phyloP scores from a whole-genome alignment of 2,113 vertebrate species.

The Pteropus alecto region DNA sequence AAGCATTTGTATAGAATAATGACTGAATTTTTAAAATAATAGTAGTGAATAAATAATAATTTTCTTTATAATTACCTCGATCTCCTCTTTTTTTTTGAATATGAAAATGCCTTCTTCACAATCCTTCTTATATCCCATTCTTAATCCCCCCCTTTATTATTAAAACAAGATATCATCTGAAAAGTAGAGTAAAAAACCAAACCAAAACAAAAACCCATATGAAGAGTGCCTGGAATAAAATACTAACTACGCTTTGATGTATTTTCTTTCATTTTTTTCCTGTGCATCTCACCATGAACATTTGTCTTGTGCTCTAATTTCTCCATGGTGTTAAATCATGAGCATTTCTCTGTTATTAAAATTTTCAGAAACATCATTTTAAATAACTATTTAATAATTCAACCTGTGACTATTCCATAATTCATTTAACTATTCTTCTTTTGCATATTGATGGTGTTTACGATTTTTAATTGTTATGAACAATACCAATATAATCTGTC shows the following conservation, averaged over 20 bases:
- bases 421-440: slow-evolving; percentile 33
- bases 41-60: background rate
- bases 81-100: background rate
- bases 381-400: slow-evolving; percentile 45
- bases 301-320: background rate
- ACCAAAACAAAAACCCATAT: background rate
- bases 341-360: background rate
- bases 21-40: background rate
- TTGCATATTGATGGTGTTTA: background rate
- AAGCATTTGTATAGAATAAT: background rate
- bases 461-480: background rate
- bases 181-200: background rate
- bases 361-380: slow-evolving; percentile 34
- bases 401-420: background rate
- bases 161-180: background rate
- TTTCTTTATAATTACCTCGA: background rate
- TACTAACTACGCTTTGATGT: background rate
- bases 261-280: background rate
- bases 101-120: background rate
- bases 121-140: background rate
- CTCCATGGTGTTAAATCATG: background rate
- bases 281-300: background rate
- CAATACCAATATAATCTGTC: background rate
- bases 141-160: background rate
- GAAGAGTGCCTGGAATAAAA: background rate